Percentiles rank a stretch among this genome's conserved stretches.
These are phyloP conservation scores for Drosophila athabasca DNA, from an alignment of 1,140 invertebrate genomes.

Conservation along the genomic window DNA sequence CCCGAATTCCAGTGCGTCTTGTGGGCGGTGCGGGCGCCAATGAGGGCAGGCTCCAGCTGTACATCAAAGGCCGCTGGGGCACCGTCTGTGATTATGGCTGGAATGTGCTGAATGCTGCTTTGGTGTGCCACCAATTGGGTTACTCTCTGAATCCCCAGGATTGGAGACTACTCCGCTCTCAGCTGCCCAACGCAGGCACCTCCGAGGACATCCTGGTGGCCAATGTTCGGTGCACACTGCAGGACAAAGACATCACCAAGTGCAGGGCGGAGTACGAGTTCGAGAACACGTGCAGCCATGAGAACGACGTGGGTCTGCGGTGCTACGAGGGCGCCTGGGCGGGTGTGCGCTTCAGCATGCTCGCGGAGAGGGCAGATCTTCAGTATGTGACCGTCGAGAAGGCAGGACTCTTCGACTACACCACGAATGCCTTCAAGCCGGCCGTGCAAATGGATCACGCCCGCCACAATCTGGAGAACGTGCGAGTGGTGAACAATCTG, in stretches of 20 bases:
- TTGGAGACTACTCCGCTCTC: constrained; percentile 92
- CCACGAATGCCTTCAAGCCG: constrained; percentile 94
- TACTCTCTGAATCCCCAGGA: constrained; percentile 95
- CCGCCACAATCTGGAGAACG: constrained; percentile 93
- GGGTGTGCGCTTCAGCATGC: constrained; percentile 93
- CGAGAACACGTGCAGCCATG: constrained; percentile 94
- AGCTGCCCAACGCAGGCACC: constrained; percentile 91
- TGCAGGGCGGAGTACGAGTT: constrained; percentile 94
- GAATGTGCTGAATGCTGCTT: constrained; percentile 94
- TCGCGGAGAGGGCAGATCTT: constrained; percentile 93
- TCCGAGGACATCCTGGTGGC: constrained; percentile 91
- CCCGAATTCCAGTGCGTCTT: constrained; percentile 88
- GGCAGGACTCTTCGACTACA: constrained; percentile 97
- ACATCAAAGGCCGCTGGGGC: constrained; percentile 94
- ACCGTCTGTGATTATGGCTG: constrained; percentile 98
- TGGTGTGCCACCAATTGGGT: constrained; percentile 98
- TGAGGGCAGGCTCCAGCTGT: constrained; percentile 92
- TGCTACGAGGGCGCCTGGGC: constrained; percentile 97
- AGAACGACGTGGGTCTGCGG: constrained; percentile 93
- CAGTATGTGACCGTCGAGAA: constrained; percentile 95
- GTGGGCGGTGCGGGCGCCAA: constrained; percentile 89
- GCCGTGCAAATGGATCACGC: constrained; percentile 98
- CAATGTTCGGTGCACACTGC: constrained; percentile 95
- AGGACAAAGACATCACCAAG: constrained; percentile 95
- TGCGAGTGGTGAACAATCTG: constrained; percentile 91